Conservation (phyloP, 2,113 vertebrate genomes). For the Alexandromys fortis region DNA sequence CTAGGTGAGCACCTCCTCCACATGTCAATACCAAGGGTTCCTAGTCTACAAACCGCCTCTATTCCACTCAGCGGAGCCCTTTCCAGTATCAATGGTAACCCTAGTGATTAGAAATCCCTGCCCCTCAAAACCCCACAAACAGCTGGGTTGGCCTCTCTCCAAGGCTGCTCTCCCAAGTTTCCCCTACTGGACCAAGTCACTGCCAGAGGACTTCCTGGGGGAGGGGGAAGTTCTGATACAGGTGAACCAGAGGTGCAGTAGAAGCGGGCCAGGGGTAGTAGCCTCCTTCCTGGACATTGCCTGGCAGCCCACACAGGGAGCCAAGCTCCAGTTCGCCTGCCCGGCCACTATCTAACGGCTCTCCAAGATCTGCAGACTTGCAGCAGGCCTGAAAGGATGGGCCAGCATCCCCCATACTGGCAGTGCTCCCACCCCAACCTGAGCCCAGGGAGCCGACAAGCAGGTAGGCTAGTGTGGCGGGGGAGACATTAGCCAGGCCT, state of each 20-base stretch:
- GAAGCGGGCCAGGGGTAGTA: not conserved
- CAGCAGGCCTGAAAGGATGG: not conserved
- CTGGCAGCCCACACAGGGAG: not conserved
- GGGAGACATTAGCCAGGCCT: not conserved
- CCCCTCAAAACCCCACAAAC: not conserved
- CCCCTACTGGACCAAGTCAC: not conserved
- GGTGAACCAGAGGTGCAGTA: not conserved
- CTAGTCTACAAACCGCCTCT: not conserved
- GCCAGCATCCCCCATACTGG: not conserved
- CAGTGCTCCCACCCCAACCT: not conserved
- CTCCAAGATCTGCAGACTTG: not conserved
- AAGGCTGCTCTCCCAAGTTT: not conserved
- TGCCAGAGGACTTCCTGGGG: not conserved
- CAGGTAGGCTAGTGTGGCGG: no score
- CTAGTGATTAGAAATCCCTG: fast-evolving
- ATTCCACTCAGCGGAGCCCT: not conserved
- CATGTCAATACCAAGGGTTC: not conserved
- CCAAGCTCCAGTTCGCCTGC: not conserved
- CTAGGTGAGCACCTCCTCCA: not conserved
- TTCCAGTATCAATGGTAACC: not conserved
- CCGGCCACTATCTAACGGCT: not conserved
- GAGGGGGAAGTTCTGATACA: not conserved
- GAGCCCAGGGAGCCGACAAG: not conserved
- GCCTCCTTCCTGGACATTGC: not conserved
- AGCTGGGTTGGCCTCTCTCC: no score